Percentiles rank a stretch among this genome's conserved stretches.
Evolutionary conservation across 2,797 vertebrate species (phyloP).

Genomic region (Phaenicophaeus curvirostris): DNA sequence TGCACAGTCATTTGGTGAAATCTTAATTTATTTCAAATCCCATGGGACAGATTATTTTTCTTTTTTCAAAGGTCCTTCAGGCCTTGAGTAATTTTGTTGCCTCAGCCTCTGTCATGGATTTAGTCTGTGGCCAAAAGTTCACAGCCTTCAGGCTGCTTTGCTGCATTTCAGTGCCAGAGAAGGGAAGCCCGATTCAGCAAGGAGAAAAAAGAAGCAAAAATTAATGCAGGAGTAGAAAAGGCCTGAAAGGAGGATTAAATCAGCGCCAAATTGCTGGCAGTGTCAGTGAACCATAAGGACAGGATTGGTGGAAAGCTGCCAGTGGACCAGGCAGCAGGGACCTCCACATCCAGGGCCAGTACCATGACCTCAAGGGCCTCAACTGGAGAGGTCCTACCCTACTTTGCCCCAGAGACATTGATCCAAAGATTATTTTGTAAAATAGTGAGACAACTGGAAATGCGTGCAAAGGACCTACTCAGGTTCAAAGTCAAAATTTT

Average conservation of each 20-base stretch:
- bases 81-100: conserved; percentile 14
- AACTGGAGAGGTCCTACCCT: neutral
- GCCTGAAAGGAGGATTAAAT: neutral
- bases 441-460: neutral
- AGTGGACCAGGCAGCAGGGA: neutral
- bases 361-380: neutral
- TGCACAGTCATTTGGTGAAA: neutral
- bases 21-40: neutral
- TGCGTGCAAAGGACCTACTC: rapidly evolving
- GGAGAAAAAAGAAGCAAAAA: neutral
- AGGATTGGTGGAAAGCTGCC: neutral
- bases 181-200: neutral
- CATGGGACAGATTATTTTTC: neutral
- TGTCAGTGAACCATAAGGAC: neutral
- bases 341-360: neutral
- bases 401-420: neutral
- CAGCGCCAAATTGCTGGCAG: neutral
- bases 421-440: neutral
- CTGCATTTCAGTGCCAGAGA: neutral
- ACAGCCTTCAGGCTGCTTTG: neutral
- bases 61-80: neutral
- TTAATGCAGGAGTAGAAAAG: neutral
- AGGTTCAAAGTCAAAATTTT: neutral
- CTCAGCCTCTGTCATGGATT: neutral
- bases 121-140: neutral